phyloP scores from a whole-genome alignment of 2,797 vertebrate genomes.

The Melopsittacus undulatus region DNA sequence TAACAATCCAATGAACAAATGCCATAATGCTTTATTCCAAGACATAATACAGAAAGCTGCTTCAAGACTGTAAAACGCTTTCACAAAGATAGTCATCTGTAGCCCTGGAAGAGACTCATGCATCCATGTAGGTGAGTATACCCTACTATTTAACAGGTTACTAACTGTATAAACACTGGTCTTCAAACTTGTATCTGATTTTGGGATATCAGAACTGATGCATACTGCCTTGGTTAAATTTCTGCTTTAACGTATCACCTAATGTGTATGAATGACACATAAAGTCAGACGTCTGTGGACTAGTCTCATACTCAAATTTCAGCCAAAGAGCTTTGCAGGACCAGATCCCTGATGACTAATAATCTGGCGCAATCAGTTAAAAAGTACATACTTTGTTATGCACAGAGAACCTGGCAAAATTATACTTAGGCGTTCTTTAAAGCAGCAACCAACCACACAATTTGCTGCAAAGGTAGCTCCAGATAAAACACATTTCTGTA shows the following conservation, averaged over 20 bases:
- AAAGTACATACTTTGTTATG: neutral
- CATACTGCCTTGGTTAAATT: neutral
- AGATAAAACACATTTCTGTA: slow-evolving; percentile 1
- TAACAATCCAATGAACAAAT: neutral
- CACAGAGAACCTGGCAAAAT: neutral
- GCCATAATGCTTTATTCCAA: neutral
- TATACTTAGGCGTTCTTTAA: neutral
- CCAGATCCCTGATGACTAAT: neutral
- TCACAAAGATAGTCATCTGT: neutral
- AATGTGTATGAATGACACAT: neutral
- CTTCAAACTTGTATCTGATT: neutral
- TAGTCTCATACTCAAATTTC: neutral
- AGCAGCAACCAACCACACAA: neutral
- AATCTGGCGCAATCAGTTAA: neutral
- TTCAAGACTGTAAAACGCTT: neutral
- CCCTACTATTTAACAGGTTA: neutral
- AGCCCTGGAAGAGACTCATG: accelerated
- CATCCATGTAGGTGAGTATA: neutral
- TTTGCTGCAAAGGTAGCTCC: neutral
- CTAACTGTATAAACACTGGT: neutral
- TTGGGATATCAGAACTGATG: neutral
- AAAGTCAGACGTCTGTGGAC: neutral
- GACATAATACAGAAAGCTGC: neutral
- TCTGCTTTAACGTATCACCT: neutral
- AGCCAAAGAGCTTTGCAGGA: neutral